These are phyloP conservation scores for Deilephila porcellus DNA, from an alignment of 2,888 invertebrate genomes.

Conservation along the genomic window DNA sequence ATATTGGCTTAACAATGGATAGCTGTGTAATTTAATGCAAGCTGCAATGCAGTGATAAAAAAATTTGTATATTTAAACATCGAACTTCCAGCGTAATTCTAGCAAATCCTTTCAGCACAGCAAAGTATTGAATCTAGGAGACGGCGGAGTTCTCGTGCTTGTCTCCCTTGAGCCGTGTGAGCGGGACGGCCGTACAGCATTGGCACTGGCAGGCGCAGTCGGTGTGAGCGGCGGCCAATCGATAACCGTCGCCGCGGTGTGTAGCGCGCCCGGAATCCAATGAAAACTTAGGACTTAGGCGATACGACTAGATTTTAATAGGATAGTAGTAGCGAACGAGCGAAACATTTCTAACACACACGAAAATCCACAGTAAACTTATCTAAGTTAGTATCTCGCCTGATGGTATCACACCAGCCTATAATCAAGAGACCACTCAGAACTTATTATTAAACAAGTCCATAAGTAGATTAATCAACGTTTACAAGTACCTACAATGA, in stretches of 20 bases:
- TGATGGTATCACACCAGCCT: too few species aligned
- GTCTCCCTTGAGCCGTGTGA: not conserved
- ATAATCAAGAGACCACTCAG: too few species aligned
- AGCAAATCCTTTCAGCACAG: constrained; percentile 3
- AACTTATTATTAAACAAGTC: too few species aligned
- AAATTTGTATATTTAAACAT: not conserved
- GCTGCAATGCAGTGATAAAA: too few species aligned
- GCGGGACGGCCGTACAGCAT: not conserved
- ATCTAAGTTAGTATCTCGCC: too few species aligned
- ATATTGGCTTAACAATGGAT: not conserved
- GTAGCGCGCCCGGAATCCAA: not conserved
- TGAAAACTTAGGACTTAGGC: not conserved
- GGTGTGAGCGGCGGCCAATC: constrained; percentile 19
- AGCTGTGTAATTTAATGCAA: not conserved
- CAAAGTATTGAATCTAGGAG: not conserved
- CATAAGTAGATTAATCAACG: too few species aligned
- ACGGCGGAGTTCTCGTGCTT: not conserved
- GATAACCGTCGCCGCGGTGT: constrained; percentile 4
- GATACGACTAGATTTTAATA: too few species aligned
- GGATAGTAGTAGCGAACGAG: too few species aligned
- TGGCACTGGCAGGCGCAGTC: constrained; percentile 7
- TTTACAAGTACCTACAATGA: too few species aligned
- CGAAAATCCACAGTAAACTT: too few species aligned
- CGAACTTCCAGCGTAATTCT: not conserved
- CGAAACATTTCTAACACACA: too few species aligned